Conservation (phyloP, 2,113 vertebrate species). For the Crocuta crocuta region DNA sequence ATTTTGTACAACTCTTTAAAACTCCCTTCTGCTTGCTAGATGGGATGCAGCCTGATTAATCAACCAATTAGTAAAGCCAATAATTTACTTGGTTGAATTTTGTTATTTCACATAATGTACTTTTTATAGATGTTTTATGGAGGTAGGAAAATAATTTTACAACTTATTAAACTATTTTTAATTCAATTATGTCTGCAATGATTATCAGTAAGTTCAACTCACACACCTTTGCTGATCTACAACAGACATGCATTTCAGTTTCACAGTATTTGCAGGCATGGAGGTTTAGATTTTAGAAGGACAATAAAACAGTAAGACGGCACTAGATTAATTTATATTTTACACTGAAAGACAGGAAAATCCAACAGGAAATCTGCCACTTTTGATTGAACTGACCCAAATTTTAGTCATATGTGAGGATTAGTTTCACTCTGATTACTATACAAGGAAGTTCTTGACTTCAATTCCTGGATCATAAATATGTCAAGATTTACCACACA, state of each 20-base stretch:
- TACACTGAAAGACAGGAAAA: not conserved
- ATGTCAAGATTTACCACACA: not conserved
- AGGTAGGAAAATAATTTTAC: not conserved
- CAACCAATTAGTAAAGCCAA: not conserved
- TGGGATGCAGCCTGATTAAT: no score
- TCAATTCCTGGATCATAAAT: not conserved
- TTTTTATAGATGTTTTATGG: not conserved
- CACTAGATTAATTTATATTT: not conserved
- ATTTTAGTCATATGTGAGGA: not conserved
- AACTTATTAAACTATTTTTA: not conserved
- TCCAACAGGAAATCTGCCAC: not conserved
- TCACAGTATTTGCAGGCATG: not conserved
- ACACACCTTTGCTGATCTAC: not conserved
- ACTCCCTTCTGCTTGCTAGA: no score
- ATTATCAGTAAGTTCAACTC: conserved; percentile 9
- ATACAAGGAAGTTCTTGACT: not conserved
- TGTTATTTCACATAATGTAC: not conserved
- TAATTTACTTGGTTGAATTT: not conserved
- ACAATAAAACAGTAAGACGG: not conserved
- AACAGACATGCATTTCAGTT: not conserved
- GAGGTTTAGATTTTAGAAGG: not conserved
- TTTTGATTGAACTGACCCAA: not conserved
- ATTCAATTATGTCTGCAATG: not conserved
- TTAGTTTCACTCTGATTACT: not conserved
- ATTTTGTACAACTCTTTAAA: not conserved